Conservation (phyloP, 1,140 invertebrate species). For the Pseudomyrmex gracilis region DNA sequence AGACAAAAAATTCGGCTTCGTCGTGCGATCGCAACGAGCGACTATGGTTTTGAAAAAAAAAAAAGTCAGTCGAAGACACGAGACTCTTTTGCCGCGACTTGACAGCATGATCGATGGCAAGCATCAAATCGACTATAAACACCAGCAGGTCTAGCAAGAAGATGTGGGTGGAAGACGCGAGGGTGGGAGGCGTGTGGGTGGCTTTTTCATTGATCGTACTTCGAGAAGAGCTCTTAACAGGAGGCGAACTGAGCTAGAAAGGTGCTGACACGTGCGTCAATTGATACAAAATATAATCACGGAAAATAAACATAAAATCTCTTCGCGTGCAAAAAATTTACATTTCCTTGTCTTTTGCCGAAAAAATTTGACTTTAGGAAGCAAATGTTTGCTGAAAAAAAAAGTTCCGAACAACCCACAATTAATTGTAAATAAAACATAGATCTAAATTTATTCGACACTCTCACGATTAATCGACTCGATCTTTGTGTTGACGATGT, state of each 20-base stretch:
- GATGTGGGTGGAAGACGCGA: constrained; percentile 77
- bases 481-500: constrained; percentile 47
- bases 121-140: constrained; percentile 42
- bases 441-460: constrained; percentile 29
- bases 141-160: constrained; percentile 62
- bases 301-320: background rate
- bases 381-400: background rate
- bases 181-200: constrained; percentile 75
- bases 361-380: background rate
- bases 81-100: constrained; percentile 35
- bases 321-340: background rate
- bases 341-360: background rate
- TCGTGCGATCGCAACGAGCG: constrained; percentile 33
- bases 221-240: constrained; percentile 57
- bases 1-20: too few relatives aligned
- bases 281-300: background rate
- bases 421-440: constrained; percentile 14
- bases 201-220: constrained; percentile 73
- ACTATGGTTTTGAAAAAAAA: constrained; percentile 37
- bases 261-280: constrained; percentile 43
- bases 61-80: constrained; percentile 16
- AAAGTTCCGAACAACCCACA: background rate
- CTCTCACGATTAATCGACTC: constrained; percentile 39
- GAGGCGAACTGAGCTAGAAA: constrained; percentile 14
- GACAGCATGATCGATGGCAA: constrained; percentile 66